Evolutionary conservation across 2,888 invertebrate genomes (phyloP).

Genomic region (Oeneis ivallda): DNA sequence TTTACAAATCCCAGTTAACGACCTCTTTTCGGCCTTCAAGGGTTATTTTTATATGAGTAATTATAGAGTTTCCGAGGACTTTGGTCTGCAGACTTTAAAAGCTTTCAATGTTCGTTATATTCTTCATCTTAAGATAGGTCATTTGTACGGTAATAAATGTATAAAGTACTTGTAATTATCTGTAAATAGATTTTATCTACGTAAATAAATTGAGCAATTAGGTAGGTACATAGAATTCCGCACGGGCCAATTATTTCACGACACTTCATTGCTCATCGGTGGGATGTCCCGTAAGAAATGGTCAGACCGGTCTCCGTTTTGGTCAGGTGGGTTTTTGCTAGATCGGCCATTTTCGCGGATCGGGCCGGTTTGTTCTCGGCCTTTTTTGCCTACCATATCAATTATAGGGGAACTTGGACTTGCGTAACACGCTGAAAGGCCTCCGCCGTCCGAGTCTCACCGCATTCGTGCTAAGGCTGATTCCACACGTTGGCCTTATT

Average conservation of each 20-base stretch:
- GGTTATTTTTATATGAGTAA: too few relatives aligned
- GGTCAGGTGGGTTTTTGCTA: conserved; percentile 56
- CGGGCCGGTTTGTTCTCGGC: conserved; percentile 48
- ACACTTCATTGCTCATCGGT: conserved; percentile 23
- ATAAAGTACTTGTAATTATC: neutral
- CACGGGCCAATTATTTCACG: conserved; percentile 28
- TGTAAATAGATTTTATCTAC: neutral
- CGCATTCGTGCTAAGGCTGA: conserved; percentile 46
- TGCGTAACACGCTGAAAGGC: conserved; percentile 61
- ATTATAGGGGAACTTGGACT: conserved; percentile 63
- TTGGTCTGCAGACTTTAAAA: too few relatives aligned
- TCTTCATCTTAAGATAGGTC: too few relatives aligned
- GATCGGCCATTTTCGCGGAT: conserved; percentile 55
- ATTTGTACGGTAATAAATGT: neutral
- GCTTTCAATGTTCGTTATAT: too few relatives aligned
- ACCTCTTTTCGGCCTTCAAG: too few relatives aligned
- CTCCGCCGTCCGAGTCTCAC: conserved; percentile 44
- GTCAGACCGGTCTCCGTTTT: conserved; percentile 50
- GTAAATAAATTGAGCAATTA: conserved; percentile 22
- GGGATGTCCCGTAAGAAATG: conserved; percentile 34
- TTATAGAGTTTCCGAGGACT: too few relatives aligned
- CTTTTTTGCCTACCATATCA: conserved; percentile 58
- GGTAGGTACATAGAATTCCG: conserved; percentile 14
- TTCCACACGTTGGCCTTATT: too few relatives aligned
- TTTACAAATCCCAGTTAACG: too few relatives aligned